Conservation (phyloP, 2,113 vertebrate genomes). For the Heterotis niloticus region DNA sequence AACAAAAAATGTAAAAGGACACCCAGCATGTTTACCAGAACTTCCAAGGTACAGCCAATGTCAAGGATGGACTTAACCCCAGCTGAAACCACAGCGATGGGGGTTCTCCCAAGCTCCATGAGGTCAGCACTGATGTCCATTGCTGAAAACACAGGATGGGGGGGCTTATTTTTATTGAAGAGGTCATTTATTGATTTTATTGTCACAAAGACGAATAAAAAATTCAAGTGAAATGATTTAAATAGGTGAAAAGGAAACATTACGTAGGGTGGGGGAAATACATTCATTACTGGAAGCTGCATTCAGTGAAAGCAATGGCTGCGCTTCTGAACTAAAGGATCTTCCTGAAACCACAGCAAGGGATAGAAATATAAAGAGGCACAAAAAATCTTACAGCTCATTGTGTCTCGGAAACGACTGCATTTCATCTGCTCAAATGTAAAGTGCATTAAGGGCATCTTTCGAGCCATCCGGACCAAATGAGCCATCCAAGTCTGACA, state of each 20-base stretch:
- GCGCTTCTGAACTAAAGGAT: background rate
- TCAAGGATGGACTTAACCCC: slow-evolving; percentile 86
- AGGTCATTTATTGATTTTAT: background rate
- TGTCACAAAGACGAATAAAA: background rate
- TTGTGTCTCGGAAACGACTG: background rate
- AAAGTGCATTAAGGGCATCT: too few species aligned
- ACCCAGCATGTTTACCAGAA: slow-evolving; percentile 65
- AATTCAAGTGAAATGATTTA: background rate
- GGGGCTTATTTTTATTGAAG: background rate
- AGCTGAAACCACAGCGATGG: slow-evolving; percentile 79
- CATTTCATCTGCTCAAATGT: too few species aligned
- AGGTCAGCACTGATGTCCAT: slow-evolving; percentile 86
- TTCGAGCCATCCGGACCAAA: too few species aligned
- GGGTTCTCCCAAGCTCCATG: slow-evolving; percentile 81
- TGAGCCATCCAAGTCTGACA: too few species aligned
- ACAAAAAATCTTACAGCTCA: background rate
- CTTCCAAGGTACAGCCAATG: slow-evolving; percentile 83
- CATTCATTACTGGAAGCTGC: background rate
- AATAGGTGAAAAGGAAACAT: background rate
- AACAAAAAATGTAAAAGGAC: background rate
- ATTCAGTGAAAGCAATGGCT: background rate
- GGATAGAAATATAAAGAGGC: too few species aligned
- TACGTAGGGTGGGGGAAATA: too few species aligned
- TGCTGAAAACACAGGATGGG: slow-evolving; percentile 51
- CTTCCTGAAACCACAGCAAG: background rate